Evolutionary conservation across 2,888 invertebrate species (phyloP).

Genomic region (Lamellibrachia columna): DNA sequence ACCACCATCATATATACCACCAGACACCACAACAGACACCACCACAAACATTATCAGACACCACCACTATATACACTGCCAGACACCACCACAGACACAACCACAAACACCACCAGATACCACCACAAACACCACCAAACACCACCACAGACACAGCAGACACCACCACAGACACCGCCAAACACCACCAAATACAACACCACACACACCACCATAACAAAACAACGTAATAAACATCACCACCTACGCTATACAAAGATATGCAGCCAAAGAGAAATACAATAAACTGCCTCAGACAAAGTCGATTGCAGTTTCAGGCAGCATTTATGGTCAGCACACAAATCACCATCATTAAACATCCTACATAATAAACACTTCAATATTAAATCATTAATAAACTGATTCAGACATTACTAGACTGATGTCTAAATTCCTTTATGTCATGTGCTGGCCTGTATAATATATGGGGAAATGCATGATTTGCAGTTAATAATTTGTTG

Average conservation of each 20-base stretch:
- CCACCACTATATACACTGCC: background rate
- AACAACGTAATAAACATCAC: background rate
- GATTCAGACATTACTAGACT: background rate
- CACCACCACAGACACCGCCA: background rate
- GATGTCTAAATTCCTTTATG: background rate
- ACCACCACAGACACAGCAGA: background rate
- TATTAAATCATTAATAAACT: background rate
- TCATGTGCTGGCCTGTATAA: background rate
- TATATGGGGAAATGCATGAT: background rate
- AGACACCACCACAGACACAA: background rate
- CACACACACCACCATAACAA: background rate
- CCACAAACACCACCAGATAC: background rate
- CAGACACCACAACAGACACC: background rate
- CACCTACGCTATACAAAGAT: background rate
- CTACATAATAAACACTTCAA: background rate
- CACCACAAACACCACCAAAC: background rate
- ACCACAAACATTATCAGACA: background rate
- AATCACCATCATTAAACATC: background rate
- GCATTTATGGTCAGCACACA: background rate
- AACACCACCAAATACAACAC: background rate
- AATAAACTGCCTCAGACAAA: background rate
- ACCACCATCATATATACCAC: background rate
- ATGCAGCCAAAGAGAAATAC: background rate
- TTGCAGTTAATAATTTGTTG: background rate
- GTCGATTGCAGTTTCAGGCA: background rate